Evolutionary conservation across 2,113 vertebrate species (phyloP).

Genomic region (Chlorodrepanis virens): DNA sequence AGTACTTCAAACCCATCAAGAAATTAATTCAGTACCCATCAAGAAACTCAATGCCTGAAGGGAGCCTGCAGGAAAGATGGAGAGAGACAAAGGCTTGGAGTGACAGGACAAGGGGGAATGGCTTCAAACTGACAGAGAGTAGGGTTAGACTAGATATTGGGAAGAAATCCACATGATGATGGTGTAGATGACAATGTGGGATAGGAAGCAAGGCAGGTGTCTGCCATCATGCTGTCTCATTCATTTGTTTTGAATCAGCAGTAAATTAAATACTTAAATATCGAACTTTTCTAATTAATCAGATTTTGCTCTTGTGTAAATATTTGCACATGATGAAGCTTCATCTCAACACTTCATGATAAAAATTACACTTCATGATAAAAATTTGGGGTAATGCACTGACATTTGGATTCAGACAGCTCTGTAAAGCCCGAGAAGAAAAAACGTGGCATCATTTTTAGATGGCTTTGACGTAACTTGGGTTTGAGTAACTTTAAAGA

Average conservation of each 20-base stretch:
- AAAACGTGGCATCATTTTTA: background rate
- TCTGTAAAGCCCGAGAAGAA: background rate
- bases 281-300: background rate
- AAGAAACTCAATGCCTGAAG: background rate
- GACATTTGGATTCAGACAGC: background rate
- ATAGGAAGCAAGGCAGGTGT: background rate
- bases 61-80: background rate
- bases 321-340: background rate
- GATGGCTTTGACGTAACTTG: background rate
- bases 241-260: background rate
- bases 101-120: background rate
- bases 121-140: background rate
- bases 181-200: background rate
- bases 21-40: background rate
- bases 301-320: background rate
- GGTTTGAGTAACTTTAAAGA: background rate
- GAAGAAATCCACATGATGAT: background rate
- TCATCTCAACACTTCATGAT: background rate
- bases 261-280: background rate
- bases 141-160: background rate
- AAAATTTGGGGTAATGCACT: background rate
- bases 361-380: background rate
- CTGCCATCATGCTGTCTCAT: background rate
- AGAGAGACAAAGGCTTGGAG: background rate
- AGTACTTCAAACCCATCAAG: background rate